Conservation (phyloP, 1,140 invertebrate genomes). For the Musca vetustissima region DNA sequence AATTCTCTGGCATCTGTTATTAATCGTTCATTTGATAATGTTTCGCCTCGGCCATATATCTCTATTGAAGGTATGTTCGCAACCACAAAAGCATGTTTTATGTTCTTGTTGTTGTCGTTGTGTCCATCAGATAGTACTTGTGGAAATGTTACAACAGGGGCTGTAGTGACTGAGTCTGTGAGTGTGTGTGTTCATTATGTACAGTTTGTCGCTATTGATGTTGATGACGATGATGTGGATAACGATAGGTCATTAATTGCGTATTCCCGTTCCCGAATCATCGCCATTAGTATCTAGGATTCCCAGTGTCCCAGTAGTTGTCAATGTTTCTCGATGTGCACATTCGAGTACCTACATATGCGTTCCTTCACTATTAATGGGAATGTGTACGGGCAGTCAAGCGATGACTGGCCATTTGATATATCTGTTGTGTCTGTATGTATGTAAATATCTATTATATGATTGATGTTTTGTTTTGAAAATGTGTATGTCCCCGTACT, state of each 20-base stretch:
- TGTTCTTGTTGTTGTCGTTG: slow-evolving; percentile 5
- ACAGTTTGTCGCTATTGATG: slow-evolving; percentile 6
- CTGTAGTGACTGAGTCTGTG: slow-evolving; percentile 10
- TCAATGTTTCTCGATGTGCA: no score
- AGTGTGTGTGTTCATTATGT: background rate
- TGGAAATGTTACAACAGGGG: background rate
- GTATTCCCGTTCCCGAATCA: background rate
- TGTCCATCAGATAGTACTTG: background rate
- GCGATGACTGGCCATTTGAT: no score
- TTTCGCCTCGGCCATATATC: slow-evolving; percentile 48
- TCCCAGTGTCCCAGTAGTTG: no score
- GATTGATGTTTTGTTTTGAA: no score
- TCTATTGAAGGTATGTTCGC: slow-evolving; percentile 28
- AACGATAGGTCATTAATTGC: background rate
- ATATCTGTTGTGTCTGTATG: no score
- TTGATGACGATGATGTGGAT: background rate
- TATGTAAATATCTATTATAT: no score
- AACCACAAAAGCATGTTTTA: slow-evolving; percentile 1
- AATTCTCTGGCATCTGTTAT: slow-evolving; percentile 21
- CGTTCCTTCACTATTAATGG: no score
- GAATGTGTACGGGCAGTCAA: no score
- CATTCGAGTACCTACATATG: no score
- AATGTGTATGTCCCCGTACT: no score
- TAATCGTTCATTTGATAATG: slow-evolving; percentile 49
- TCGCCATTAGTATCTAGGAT: no score